phyloP scores from a whole-genome alignment of 2,888 invertebrate species.

The Drosophila setosimentum region DNA sequence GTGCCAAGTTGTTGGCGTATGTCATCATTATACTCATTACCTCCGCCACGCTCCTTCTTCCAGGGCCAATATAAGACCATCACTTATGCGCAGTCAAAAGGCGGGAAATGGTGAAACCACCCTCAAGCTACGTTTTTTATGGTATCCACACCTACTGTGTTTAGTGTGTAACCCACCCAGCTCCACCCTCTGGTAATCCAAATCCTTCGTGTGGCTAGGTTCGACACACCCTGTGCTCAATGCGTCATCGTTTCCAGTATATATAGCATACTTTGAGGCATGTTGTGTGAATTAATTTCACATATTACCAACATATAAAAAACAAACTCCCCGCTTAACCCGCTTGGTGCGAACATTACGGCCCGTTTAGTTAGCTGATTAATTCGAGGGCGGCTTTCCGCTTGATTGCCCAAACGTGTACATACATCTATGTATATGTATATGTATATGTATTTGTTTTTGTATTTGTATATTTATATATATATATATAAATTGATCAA shows the following conservation, averaged over 20 bases:
- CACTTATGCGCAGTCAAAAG: slow-evolving; percentile 49
- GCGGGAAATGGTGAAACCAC: slow-evolving; percentile 19
- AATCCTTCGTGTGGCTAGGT: slow-evolving; percentile 38
- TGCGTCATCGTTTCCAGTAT: slow-evolving; percentile 51
- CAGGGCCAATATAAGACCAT: slow-evolving; percentile 33
- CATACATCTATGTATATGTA: background rate
- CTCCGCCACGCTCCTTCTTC: background rate
- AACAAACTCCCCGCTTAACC: slow-evolving; percentile 4
- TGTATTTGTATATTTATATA: background rate
- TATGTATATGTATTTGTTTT: background rate
- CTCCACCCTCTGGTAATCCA: background rate
- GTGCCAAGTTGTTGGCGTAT: too few relatives aligned
- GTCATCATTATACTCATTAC: slow-evolving; percentile 65
- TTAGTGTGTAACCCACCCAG: background rate
- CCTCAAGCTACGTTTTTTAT: slow-evolving; percentile 42
- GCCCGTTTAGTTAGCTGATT: slow-evolving; percentile 56
- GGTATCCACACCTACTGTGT: slow-evolving; percentile 25
- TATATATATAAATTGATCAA: slow-evolving; percentile 11
- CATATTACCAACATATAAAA: slow-evolving; percentile 32
- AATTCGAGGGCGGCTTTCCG: slow-evolving; percentile 25
- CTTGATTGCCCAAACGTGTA: slow-evolving; percentile 22
- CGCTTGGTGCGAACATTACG: slow-evolving; percentile 30
- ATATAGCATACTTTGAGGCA: slow-evolving; percentile 61
- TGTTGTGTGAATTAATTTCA: slow-evolving; percentile 75
- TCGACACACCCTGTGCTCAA: slow-evolving; percentile 45